A percentile compares a stretch with the other conserved stretches of the same genome.
phyloP scores from a whole-genome alignment of 2,797 vertebrate species.

The Rousettus madagascariensis region DNA sequence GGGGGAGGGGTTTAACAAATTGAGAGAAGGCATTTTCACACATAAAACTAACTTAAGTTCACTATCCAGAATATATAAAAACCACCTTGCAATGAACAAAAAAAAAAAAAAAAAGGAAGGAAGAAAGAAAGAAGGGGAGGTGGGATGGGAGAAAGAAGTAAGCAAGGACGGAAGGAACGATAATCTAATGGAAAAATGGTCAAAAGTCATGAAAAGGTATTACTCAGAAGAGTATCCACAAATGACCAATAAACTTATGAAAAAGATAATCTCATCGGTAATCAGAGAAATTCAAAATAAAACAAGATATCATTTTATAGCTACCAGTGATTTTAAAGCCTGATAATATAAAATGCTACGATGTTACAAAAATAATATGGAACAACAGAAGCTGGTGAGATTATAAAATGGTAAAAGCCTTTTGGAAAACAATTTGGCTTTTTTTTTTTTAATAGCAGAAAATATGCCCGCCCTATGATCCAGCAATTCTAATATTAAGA shows the following conservation, averaged over 20 bases:
- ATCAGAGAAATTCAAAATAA: slow-evolving; percentile 5
- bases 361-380: background rate
- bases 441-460: background rate
- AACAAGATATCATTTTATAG: background rate
- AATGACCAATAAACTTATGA: background rate
- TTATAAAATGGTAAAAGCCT: background rate
- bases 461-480: background rate
- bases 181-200: background rate
- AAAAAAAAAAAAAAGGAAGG: background rate
- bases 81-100: background rate
- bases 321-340: background rate
- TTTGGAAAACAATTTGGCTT: background rate
- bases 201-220: background rate
- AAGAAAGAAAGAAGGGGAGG: background rate
- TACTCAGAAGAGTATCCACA: background rate
- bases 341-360: background rate
- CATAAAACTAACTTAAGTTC: background rate
- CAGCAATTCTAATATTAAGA: background rate
- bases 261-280: background rate
- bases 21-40: background rate
- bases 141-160: background rate
- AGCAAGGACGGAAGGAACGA: background rate
- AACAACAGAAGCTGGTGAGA: background rate
- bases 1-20: background rate
- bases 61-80: background rate